Evolutionary conservation across 2,888 invertebrate genomes (phyloP).

Genomic region (Plagiodera versicolora): DNA sequence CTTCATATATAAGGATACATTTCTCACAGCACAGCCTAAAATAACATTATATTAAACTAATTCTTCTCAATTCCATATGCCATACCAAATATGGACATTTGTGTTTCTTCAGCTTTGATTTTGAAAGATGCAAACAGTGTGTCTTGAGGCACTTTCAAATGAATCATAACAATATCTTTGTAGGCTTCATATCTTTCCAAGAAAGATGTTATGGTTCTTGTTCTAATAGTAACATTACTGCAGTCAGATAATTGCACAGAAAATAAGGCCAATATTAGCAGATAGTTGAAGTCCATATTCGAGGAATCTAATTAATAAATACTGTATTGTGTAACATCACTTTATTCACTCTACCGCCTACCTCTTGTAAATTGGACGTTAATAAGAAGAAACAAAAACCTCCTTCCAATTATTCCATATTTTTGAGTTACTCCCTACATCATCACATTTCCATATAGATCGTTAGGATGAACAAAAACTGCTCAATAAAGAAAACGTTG

Average conservation of each 20-base stretch:
- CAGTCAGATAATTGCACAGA: conserved; percentile 4
- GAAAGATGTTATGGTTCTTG: conserved; percentile 41
- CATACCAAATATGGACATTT: conserved; percentile 47
- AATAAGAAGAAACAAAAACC: too few relatives aligned
- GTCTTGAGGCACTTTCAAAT: conserved; percentile 49
- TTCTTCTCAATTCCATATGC: conserved; percentile 11
- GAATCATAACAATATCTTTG: conserved; percentile 47
- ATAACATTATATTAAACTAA: conserved; percentile 15
- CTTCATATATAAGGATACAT: conserved; percentile 73
- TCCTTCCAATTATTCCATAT: too few relatives aligned
- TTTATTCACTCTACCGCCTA: too few relatives aligned
- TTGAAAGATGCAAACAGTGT: conserved; percentile 48
- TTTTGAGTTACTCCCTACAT: too few relatives aligned
- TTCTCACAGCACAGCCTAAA: conserved; percentile 49
- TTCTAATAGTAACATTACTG: conserved; percentile 29
- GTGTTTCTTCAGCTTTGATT: conserved; percentile 47
- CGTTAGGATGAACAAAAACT: too few relatives aligned
- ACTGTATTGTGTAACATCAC: background rate
- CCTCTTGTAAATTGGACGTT: too few relatives aligned
- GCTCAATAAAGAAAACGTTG: too few relatives aligned
- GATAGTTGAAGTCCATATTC: background rate
- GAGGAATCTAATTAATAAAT: background rate
- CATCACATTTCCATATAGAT: too few relatives aligned
- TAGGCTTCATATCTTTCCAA: conserved; percentile 48
- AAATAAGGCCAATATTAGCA: conserved; percentile 4